A percentile compares a stretch with the other conserved stretches of the same genome.
phyloP scores from a whole-genome alignment of 1,140 invertebrate species.

The Triops longicaudatus region DNA sequence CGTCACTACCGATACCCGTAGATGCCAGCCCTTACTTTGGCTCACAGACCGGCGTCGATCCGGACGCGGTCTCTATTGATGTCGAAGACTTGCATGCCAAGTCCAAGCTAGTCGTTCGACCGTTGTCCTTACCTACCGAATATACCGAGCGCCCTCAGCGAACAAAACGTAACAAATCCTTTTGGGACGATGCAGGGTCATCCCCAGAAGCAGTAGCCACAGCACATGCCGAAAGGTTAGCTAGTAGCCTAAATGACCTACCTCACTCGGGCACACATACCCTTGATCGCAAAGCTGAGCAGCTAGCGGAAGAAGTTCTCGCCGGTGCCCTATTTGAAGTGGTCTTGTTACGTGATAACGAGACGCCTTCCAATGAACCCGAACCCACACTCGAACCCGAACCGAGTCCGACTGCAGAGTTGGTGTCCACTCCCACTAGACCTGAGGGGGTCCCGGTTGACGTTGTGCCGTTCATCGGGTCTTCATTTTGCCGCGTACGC shows the following conservation, averaged over 20 bases:
- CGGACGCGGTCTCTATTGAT: conserved; percentile 21
- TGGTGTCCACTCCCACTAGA: neutral
- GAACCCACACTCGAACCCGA: neutral
- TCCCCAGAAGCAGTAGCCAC: conserved; percentile 16
- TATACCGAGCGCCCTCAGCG: conserved; percentile 18
- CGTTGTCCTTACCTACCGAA: conserved; percentile 24
- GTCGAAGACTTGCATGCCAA: conserved; percentile 21
- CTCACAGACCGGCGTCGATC: neutral
- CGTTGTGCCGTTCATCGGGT: conserved; percentile 24
- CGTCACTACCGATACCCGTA: neutral
- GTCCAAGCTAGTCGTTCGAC: conserved; percentile 26
- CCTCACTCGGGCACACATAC: neutral
- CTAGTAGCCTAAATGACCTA: conserved; percentile 11
- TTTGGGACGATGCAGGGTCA: neutral
- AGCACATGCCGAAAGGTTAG: conserved; percentile 19
- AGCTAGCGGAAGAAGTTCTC: conserved; percentile 18
- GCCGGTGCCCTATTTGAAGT: conserved; percentile 20
- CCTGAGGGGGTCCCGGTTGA: neutral
- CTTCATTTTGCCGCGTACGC: conserved; percentile 27
- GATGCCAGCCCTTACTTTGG: conserved; percentile 22
- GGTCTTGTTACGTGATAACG: neutral
- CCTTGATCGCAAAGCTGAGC: conserved; percentile 8
- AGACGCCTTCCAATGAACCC: neutral
- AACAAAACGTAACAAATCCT: conserved; percentile 9
- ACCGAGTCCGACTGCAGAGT: neutral